Conservation (phyloP, 2,797 vertebrate species). For the Acanthurus lineatus region DNA sequence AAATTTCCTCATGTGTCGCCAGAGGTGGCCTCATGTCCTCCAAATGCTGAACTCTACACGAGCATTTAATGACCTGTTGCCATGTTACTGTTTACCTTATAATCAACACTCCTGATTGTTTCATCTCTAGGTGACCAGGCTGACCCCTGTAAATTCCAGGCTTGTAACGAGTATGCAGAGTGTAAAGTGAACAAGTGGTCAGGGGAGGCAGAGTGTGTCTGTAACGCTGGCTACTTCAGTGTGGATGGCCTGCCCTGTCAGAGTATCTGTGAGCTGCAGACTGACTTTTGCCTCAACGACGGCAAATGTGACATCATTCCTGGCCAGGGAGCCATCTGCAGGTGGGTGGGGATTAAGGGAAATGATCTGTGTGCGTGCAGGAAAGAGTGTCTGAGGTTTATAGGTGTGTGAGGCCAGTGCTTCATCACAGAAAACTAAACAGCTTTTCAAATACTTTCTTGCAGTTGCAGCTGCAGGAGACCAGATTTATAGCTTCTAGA, state of each 20-base stretch:
- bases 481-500: background rate
- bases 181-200: conserved; percentile 93
- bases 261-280: conserved; percentile 91
- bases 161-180: conserved; percentile 93
- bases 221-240: conserved; percentile 91
- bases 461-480: background rate
- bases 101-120: background rate
- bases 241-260: conserved; percentile 92
- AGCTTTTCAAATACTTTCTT: conserved; percentile 25
- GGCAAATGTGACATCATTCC: conserved; percentile 95
- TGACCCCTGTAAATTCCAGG: conserved; percentile 97
- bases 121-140: conserved; percentile 89
- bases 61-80: background rate
- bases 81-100: background rate
- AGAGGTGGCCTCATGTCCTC: background rate
- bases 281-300: conserved; percentile 94
- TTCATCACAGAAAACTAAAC: conserved; percentile 19
- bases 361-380: conserved; percentile 15
- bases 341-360: conserved; percentile 80
- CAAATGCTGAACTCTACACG: background rate
- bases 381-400: conserved; percentile 33
- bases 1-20: background rate
- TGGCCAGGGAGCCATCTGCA: conserved; percentile 95
- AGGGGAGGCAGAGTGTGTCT: conserved; percentile 94
- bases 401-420: conserved; percentile 23